Percentiles rank a stretch among this genome's conserved stretches.
phyloP scores from a whole-genome alignment of 2,113 vertebrate species.

The Ptilorrhoa leucosticta region DNA sequence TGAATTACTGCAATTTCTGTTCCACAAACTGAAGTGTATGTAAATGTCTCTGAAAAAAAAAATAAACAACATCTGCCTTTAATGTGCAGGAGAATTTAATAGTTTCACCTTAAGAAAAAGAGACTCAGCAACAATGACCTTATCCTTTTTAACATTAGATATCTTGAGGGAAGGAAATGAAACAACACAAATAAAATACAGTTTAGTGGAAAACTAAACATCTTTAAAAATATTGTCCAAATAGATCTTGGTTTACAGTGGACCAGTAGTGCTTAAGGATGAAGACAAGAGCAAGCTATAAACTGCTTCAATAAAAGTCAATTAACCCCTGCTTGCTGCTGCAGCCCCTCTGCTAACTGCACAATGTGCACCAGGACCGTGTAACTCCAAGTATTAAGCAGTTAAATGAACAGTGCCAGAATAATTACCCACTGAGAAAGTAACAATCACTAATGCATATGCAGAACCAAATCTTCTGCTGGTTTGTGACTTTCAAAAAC shows the following conservation, averaged over 20 bases:
- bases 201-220: conserved; percentile 58
- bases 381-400: background rate
- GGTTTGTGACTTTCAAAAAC: background rate
- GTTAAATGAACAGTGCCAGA: background rate
- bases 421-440: background rate
- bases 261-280: conserved; percentile 56
- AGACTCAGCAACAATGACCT: background rate
- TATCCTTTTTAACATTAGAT: background rate
- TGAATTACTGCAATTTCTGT: background rate
- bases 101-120: conserved; percentile 46
- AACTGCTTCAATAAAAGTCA: conserved; percentile 62
- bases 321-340: conserved; percentile 58
- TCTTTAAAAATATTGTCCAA: conserved; percentile 48
- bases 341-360: background rate
- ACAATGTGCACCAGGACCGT: background rate
- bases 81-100: conserved; percentile 49
- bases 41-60: conserved; percentile 48
- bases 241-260: conserved; percentile 45
- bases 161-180: conserved; percentile 23
- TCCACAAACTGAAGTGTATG: conserved; percentile 34
- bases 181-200: conserved; percentile 63
- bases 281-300: conserved; percentile 38
- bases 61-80: conserved; percentile 53
- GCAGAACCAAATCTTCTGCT: background rate
- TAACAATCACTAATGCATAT: background rate